A percentile compares a stretch with the other conserved stretches of the same genome.
These are phyloP conservation scores for Planiliza haematocheilus DNA, from an alignment of 2,113 vertebrate genomes.

Conservation along the genomic window DNA sequence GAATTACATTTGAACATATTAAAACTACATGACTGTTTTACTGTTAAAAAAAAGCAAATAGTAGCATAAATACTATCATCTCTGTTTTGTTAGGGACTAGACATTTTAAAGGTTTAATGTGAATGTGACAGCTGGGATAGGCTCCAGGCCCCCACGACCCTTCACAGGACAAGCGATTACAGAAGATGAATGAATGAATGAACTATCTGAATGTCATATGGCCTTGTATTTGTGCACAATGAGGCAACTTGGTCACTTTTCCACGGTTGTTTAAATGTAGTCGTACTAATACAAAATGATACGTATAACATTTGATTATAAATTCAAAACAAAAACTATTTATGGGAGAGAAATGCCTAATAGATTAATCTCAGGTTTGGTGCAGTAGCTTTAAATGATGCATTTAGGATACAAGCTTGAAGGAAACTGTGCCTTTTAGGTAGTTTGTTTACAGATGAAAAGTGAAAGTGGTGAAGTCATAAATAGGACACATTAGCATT, in stretches of 20 bases:
- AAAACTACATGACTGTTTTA: not conserved
- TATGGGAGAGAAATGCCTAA: not conserved
- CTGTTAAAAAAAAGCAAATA: not conserved
- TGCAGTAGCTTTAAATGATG: not conserved
- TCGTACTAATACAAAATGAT: no score
- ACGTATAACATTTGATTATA: no score
- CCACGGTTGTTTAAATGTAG: no score
- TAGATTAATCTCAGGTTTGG: constrained; percentile 24
- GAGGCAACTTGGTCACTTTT: constrained; percentile 38
- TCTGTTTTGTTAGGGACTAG: no score
- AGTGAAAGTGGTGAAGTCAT: not conserved
- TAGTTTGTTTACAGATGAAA: not conserved
- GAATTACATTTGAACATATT: not conserved
- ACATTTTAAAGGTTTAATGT: no score
- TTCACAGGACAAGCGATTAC: no score
- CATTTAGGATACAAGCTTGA: not conserved
- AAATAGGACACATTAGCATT: not conserved
- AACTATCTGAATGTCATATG: constrained; percentile 52
- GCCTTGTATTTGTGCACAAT: constrained; percentile 42
- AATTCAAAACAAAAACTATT: not conserved
- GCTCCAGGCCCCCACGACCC: no score
- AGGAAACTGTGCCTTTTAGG: not conserved
- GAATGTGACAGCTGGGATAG: no score
- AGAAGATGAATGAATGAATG: no score
- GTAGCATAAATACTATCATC: no score